phyloP scores from a whole-genome alignment of 2,888 invertebrate species.

The Metopia argyrocephala region DNA sequence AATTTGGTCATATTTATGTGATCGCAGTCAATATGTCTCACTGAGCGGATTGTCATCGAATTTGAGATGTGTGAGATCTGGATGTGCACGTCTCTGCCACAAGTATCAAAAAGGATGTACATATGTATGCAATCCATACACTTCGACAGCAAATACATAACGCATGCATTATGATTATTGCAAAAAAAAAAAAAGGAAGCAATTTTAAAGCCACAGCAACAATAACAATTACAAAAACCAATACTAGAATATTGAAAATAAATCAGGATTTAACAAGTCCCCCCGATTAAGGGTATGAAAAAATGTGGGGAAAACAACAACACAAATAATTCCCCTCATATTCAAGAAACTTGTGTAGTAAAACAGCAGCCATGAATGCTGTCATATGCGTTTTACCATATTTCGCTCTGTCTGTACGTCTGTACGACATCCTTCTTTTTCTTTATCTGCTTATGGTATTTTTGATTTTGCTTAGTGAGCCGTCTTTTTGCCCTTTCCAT shows the following conservation, averaged over 20 bases:
- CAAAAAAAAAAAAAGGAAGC: no score
- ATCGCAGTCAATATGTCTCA: no score
- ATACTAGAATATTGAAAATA: conserved; percentile 48
- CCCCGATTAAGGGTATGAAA: neutral
- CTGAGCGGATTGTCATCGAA: no score
- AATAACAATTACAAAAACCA: conserved; percentile 8
- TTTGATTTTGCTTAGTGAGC: neutral
- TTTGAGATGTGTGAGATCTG: no score
- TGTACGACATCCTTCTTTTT: conserved; percentile 43
- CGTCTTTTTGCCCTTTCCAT: neutral
- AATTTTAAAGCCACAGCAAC: conserved; percentile 52
- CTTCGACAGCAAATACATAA: conserved; percentile 54
- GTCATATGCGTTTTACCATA: conserved; percentile 62
- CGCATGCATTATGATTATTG: conserved; percentile 74
- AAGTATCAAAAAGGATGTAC: neutral
- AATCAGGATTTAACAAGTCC: conserved; percentile 53
- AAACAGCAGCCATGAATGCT: conserved; percentile 64
- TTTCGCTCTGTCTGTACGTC: conserved; percentile 44
- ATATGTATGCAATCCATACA: neutral
- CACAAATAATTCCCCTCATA: conserved; percentile 49
- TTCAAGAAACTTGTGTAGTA: conserved; percentile 37
- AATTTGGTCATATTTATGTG: no score
- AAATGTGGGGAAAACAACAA: neutral
- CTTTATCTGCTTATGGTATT: neutral
- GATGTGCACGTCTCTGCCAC: conserved; percentile 17